phyloP scores from a whole-genome alignment of 2,888 invertebrate species.

The Matsumyia berberina region DNA sequence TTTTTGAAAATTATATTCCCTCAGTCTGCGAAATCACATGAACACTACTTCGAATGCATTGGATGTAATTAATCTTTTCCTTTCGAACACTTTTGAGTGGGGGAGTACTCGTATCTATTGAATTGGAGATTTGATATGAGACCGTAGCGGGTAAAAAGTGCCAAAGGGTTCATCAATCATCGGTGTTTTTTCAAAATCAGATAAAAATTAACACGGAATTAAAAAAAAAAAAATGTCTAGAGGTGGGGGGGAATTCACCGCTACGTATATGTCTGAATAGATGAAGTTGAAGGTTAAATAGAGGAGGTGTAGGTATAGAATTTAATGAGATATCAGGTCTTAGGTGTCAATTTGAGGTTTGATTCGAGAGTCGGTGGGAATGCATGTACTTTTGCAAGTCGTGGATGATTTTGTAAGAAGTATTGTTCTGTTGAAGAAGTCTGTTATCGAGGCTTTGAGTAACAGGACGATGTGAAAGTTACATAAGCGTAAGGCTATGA shows the following conservation, averaged over 20 bases:
- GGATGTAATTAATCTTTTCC: constrained; percentile 43
- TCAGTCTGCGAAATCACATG: not conserved
- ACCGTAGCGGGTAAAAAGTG: constrained; percentile 32
- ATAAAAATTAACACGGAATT: constrained; percentile 35
- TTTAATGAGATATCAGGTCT: constrained; percentile 4
- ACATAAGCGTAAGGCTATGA: too few species aligned
- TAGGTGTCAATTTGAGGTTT: constrained; percentile 23
- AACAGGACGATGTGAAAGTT: too few species aligned
- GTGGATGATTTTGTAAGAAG: not conserved
- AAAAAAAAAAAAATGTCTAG: constrained; percentile 14
- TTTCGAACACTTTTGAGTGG: constrained; percentile 7
- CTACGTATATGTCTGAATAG: not conserved
- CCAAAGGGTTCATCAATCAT: constrained; percentile 53
- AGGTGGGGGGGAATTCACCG: constrained; percentile 21
- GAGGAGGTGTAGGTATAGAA: not conserved
- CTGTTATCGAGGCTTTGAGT: too few species aligned
- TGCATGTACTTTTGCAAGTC: not conserved
- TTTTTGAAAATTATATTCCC: not conserved
- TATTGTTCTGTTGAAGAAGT: not conserved
- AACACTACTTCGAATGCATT: too few species aligned
- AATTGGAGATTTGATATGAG: constrained; percentile 32
- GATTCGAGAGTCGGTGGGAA: constrained; percentile 12
- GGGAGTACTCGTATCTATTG: constrained; percentile 40
- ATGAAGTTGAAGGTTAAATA: constrained; percentile 57
- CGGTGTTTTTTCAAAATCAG: constrained; percentile 26